Percentiles rank a stretch among this genome's conserved stretches.
These are phyloP conservation scores for Heterodera schachtii DNA, from an alignment of 1,140 invertebrate genomes.

Conservation along the genomic window DNA sequence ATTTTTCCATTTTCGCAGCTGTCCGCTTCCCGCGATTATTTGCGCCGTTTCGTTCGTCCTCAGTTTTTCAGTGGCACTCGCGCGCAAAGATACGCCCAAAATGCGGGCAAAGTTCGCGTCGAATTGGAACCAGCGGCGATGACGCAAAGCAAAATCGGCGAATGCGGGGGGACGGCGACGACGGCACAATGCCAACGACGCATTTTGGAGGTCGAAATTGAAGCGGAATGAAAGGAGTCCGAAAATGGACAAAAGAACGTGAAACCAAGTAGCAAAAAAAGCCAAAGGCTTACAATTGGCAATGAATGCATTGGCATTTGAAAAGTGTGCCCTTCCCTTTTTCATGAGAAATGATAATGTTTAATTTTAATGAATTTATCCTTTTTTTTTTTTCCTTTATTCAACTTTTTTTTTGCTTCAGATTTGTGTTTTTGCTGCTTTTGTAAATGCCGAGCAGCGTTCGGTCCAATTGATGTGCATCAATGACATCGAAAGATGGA, in stretches of 20 bases:
- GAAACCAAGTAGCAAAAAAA: no score
- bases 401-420: neutral
- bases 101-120: constrained; percentile 13
- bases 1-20: neutral
- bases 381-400: no score
- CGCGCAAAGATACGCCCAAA: constrained; percentile 2
- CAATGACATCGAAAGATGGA: neutral
- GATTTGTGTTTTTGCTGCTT: neutral
- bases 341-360: no score
- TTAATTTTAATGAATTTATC: no score
- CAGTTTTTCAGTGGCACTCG: constrained; percentile 13
- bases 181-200: neutral
- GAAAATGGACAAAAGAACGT: no score
- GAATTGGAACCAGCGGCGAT: constrained; percentile 22
- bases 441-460: neutral
- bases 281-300: no score
- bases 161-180: neutral
- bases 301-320: no score
- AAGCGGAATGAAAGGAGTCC: no score
- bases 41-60: constrained; percentile 5
- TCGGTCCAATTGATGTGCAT: constrained; percentile 9
- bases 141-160: neutral
- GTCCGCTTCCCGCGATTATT: constrained; percentile 16
- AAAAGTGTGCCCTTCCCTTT: no score
- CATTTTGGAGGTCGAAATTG: neutral